Percentiles rank a stretch among this genome's conserved stretches.
Conservation (phyloP, 2,888 invertebrate genomes). For the Adelphocoris suturalis region DNA sequence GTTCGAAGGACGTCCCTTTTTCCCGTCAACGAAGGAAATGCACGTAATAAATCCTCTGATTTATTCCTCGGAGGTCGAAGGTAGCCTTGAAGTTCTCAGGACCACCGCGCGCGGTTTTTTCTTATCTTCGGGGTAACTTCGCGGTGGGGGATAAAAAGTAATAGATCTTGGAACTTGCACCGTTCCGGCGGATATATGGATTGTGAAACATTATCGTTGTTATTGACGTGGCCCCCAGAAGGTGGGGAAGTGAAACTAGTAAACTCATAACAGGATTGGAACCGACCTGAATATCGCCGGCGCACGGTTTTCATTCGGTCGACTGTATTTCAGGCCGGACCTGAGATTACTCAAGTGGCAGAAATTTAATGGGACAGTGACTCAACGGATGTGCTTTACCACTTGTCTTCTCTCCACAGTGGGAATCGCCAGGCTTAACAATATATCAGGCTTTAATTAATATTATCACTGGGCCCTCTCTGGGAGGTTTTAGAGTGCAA, state of each 20-base stretch:
- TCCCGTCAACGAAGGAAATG: neutral
- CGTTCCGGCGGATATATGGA: constrained; percentile 1
- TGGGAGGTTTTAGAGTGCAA: neutral
- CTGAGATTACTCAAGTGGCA: constrained; percentile 52
- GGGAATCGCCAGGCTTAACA: constrained; percentile 32
- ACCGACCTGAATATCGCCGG: neutral
- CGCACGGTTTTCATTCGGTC: neutral
- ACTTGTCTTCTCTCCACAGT: neutral
- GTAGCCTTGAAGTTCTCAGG: neutral
- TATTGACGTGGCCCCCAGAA: constrained; percentile 2
- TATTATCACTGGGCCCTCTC: constrained; percentile 30
- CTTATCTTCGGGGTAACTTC: constrained; percentile 10
- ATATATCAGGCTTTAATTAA: constrained; percentile 63
- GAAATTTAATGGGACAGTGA: constrained; percentile 55
- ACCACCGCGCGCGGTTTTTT: neutral
- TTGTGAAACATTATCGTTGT: constrained; percentile 23
- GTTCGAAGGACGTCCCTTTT: neutral
- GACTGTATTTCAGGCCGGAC: constrained; percentile 26
- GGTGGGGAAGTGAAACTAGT: neutral
- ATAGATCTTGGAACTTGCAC: constrained; percentile 5
- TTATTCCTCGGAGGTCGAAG: neutral
- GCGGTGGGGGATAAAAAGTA: neutral
- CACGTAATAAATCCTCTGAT: constrained; percentile 11
- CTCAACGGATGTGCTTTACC: constrained; percentile 40
- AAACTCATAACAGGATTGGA: neutral